Evolutionary conservation across 2,113 vertebrate species (phyloP).

Genomic region (Ceratotherium simum): DNA sequence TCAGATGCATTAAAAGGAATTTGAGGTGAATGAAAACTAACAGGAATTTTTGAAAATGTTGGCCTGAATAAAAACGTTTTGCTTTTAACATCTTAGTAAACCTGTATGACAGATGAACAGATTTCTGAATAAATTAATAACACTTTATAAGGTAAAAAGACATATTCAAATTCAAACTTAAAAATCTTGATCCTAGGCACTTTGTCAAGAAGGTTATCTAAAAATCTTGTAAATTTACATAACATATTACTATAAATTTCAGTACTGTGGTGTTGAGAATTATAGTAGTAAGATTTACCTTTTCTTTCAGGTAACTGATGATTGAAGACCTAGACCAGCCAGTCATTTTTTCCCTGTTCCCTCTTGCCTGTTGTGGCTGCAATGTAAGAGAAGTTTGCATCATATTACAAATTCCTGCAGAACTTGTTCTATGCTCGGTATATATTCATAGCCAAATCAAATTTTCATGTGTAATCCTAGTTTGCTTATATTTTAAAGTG

Average conservation of each 20-base stretch:
- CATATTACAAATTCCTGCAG: background rate
- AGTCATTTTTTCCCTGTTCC: background rate
- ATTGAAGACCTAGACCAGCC: background rate
- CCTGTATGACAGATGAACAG: background rate
- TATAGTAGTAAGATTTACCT: background rate
- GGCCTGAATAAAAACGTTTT: constrained; percentile 35
- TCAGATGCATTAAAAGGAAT: constrained; percentile 45
- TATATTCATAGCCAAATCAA: background rate
- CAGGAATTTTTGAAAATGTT: constrained; percentile 5
- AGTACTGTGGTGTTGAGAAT: background rate
- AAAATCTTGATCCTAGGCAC: background rate
- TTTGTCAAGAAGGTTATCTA: constrained; percentile 43
- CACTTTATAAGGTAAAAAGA: constrained; percentile 42
- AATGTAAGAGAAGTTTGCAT: background rate
- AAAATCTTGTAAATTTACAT: constrained; percentile 43
- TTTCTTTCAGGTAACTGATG: constrained; percentile 34
- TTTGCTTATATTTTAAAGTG: constrained; percentile 31
- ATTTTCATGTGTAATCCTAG: background rate
- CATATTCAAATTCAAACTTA: constrained; percentile 57
- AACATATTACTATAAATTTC: background rate
- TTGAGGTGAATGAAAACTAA: constrained; percentile 9
- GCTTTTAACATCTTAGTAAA: constrained; percentile 49
- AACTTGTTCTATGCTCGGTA: background rate
- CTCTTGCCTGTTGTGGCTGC: background rate
- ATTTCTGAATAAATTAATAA: constrained; percentile 66